Conservation (phyloP, 2,113 vertebrate species). For the Vulpes ferrilata region DNA sequence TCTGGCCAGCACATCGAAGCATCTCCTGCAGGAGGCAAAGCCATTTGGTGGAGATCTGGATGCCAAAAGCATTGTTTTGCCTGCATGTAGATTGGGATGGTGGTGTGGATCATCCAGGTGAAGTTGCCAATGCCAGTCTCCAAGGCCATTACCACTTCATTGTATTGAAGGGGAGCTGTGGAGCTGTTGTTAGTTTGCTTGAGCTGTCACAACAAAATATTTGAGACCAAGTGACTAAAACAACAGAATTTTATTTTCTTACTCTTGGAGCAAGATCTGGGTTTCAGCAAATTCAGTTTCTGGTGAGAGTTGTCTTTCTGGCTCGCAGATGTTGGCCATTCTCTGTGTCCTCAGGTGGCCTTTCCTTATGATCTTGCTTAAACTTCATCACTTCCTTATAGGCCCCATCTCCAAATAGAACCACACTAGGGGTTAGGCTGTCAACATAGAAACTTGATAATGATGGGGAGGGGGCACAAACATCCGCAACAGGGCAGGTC, state of each 20-base stretch:
- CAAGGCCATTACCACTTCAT: not conserved
- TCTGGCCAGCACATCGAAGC: not conserved
- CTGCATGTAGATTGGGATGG: not conserved
- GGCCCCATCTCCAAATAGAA: not conserved
- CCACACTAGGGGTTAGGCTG: not conserved
- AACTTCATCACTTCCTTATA: not conserved
- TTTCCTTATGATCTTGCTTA: not conserved
- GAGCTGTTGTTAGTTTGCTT: not conserved
- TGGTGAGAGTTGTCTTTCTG: not conserved
- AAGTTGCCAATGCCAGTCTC: rapidly evolving
- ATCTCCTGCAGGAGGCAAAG: not conserved
- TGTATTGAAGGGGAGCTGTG: not conserved
- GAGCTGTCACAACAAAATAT: not conserved
- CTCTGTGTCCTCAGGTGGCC: not conserved
- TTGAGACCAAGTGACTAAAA: not conserved
- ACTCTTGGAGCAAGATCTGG: not conserved
- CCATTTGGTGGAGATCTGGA: not conserved
- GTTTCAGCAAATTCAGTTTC: not conserved
- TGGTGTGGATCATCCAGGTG: not conserved
- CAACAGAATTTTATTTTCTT: not conserved
- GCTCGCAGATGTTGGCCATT: not conserved
- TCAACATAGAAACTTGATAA: not conserved
- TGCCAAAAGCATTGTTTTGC: not conserved
- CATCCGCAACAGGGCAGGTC: not conserved
- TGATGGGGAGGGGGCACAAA: not conserved